Percentiles rank a stretch among this genome's conserved stretches.
Conservation (phyloP, 2,797 vertebrate species). For the Brachyalestes nurse region DNA sequence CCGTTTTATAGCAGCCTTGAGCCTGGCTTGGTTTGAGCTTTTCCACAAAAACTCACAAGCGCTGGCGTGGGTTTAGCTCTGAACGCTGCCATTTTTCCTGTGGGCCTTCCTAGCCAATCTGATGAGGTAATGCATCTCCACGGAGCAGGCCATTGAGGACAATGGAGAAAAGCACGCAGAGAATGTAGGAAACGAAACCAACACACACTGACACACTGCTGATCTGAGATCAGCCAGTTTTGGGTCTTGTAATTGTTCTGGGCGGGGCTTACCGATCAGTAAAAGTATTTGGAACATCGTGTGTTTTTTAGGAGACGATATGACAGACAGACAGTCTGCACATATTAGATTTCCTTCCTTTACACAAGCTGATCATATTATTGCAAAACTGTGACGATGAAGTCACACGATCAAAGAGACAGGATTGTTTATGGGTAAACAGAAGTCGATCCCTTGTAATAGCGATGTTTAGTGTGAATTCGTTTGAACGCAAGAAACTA, state of each 20-base stretch:
- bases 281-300: background rate
- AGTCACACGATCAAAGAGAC: background rate
- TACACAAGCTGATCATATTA: background rate
- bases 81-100: conserved; percentile 37
- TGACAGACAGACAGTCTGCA: conserved; percentile 10
- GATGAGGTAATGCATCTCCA: conserved; percentile 63
- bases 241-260: background rate
- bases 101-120: conserved; percentile 17
- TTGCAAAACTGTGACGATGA: background rate
- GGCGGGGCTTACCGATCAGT: conserved; percentile 15
- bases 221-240: conserved; percentile 36
- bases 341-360: background rate
- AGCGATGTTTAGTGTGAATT: background rate
- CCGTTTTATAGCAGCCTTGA: conserved; percentile 1
- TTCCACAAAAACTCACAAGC: background rate
- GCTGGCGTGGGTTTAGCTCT: conserved; percentile 36
- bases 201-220: conserved; percentile 49
- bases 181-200: conserved; percentile 80
- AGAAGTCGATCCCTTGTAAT: background rate
- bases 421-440: conserved; percentile 5
- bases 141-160: conserved; percentile 50
- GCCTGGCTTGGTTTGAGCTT: conserved; percentile 8
- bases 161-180: conserved; percentile 64
- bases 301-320: background rate
- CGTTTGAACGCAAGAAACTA: background rate